Evolutionary conservation across 30 jellyfish, hydroid and myxozoan genomes (phyloP).

Genomic region (Catostylus mosaicus): DNA sequence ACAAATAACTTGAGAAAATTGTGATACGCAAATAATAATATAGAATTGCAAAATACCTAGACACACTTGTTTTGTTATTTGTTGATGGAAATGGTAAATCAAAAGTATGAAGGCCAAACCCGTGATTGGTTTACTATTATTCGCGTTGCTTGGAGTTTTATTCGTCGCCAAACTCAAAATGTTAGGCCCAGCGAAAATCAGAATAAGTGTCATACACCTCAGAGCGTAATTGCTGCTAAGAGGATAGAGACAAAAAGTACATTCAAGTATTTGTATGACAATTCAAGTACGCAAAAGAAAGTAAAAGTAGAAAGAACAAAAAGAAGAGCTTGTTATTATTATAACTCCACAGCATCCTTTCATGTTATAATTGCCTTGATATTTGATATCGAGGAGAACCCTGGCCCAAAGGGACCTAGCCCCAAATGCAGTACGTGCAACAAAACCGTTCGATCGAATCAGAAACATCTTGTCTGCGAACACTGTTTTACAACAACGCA

Average conservation of each 20-base stretch:
- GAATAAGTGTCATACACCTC: conserved; percentile 8
- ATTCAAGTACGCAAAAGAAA: conserved; percentile 30
- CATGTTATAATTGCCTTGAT: conserved; percentile 9
- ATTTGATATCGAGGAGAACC: conserved; percentile 38
- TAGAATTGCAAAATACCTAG: too few relatives aligned
- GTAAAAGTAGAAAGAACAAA: conserved; percentile 28
- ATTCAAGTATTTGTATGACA: conserved; percentile 24
- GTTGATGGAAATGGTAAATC: too few relatives aligned
- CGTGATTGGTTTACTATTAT: neutral
- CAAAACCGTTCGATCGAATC: conserved; percentile 38
- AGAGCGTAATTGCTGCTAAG: conserved; percentile 31
- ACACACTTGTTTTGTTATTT: too few relatives aligned
- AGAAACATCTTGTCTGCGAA: conserved; percentile 18
- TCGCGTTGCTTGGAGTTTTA: conserved; percentile 41
- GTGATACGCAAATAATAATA: too few relatives aligned
- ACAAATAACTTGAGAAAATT: too few relatives aligned
- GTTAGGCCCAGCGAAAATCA: conserved; percentile 26
- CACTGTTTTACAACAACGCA: conserved; percentile 40
- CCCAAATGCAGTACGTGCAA: conserved; percentile 39
- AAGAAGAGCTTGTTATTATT: conserved; percentile 23
- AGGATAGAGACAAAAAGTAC: conserved; percentile 24
- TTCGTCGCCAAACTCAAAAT: conserved; percentile 30
- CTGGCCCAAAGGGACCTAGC: conserved; percentile 52
- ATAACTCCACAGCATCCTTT: conserved; percentile 34
- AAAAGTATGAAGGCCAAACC: neutral